These are phyloP conservation scores for Atrina japonica DNA, from an alignment of 2,888 invertebrate genomes.

Conservation along the genomic window DNA sequence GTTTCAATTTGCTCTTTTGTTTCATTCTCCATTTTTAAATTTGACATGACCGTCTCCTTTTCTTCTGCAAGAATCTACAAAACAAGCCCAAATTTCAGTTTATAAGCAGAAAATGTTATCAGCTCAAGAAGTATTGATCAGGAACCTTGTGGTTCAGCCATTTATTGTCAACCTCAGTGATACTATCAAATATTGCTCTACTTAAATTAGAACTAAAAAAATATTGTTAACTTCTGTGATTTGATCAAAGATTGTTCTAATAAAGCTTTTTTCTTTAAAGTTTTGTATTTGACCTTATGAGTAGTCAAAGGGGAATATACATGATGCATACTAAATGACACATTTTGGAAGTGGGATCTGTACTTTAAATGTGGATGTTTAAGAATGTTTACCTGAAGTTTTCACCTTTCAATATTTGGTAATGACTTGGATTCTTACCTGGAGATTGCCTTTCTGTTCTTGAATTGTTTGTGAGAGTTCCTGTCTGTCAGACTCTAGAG, in stretches of 20 bases:
- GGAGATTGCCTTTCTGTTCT: constrained; percentile 58
- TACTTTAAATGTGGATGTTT: background rate
- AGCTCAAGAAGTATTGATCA: no score
- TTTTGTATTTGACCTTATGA: background rate
- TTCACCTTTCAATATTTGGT: background rate
- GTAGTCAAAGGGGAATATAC: background rate
- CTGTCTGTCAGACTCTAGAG: constrained; percentile 76
- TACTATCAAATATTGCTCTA: no score
- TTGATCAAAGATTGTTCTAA: no score
- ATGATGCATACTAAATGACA: background rate
- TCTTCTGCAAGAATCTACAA: constrained; percentile 79
- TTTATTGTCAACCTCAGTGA: no score
- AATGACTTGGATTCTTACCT: constrained; percentile 52
- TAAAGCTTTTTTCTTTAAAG: no score
- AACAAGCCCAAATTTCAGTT: background rate
- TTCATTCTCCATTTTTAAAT: constrained; percentile 76
- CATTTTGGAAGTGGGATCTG: background rate
- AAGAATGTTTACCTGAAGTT: no score
- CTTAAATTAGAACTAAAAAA: background rate
- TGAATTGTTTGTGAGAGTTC: constrained; percentile 62
- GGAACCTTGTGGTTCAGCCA: no score
- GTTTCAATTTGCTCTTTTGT: constrained; percentile 75
- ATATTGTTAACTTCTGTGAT: no score
- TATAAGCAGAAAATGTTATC: no score
- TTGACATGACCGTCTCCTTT: constrained; percentile 77